Conservation (phyloP, 2,888 invertebrate genomes). For the Sarcophaga subvicina region DNA sequence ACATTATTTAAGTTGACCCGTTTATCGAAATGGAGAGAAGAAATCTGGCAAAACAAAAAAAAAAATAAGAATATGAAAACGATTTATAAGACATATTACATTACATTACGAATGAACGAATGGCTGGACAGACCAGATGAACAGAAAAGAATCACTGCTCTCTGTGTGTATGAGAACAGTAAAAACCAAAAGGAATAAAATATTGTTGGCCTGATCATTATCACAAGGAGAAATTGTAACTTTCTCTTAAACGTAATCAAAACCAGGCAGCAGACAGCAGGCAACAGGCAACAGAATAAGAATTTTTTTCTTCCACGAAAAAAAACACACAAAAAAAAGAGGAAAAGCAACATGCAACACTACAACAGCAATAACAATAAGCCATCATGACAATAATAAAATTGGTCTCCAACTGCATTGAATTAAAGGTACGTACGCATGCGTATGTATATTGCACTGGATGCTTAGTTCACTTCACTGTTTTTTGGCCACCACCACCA, state of each 20-base stretch:
- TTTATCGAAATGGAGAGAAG: conserved; percentile 32
- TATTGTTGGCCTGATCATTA: conserved; percentile 60
- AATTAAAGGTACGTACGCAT: neutral
- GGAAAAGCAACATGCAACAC: neutral
- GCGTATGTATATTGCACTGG: conserved; percentile 31
- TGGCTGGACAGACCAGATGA: neutral
- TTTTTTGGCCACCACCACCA: neutral
- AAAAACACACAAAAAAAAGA: conserved; percentile 6
- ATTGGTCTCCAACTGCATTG: neutral
- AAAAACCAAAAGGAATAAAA: conserved; percentile 60
- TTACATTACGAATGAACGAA: conserved; percentile 46
- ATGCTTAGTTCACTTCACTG: conserved; percentile 14
- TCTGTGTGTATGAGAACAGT: neutral
- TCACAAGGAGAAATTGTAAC: conserved; percentile 67
- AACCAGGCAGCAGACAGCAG: conserved; percentile 45
- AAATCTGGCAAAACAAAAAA: conserved; percentile 1
- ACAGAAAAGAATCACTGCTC: conserved; percentile 13
- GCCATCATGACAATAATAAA: conserved; percentile 30
- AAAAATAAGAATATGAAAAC: conserved; percentile 27
- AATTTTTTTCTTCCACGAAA: conserved; percentile 48
- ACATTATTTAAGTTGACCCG: conserved; percentile 65
- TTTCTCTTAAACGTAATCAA: conserved; percentile 63
- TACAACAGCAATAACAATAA: neutral
- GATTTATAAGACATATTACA: conserved; percentile 60
- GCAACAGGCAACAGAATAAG: conserved; percentile 46